These are phyloP conservation scores for Flabesymbios commensalis DNA, from an alignment of 2,888 invertebrate genomes.

Conservation along the genomic window DNA sequence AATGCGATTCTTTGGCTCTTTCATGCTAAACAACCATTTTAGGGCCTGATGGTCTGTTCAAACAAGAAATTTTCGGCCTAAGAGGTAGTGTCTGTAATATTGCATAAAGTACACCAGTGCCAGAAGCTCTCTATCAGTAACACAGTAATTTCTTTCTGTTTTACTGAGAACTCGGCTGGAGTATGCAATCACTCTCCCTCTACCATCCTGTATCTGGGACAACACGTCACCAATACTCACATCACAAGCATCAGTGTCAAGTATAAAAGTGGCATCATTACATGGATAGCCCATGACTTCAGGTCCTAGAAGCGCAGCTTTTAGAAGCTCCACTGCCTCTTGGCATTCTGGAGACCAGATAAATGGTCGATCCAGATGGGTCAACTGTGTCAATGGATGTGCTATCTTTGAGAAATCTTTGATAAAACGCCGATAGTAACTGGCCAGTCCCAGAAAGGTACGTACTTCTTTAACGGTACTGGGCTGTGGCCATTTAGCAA, in stretches of 20 bases:
- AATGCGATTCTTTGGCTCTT: conserved; percentile 8
- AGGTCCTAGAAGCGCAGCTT: conserved; percentile 6
- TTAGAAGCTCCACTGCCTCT: conserved; percentile 17
- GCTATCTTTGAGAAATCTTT: conserved; percentile 19
- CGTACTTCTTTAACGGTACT: conserved; percentile 17
- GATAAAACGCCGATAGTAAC: conserved; percentile 26
- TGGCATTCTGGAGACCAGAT: not conserved
- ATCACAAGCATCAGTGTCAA: conserved; percentile 25
- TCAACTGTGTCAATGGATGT: conserved; percentile 16
- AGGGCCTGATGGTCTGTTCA: conserved; percentile 17
- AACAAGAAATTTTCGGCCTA: conserved; percentile 14
- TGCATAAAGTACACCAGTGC: conserved; percentile 15
- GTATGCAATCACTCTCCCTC: conserved; percentile 23
- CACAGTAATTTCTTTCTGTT: conserved; percentile 16
- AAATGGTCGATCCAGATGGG: conserved; percentile 1
- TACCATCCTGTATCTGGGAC: conserved; percentile 17
- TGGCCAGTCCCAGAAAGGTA: conserved; percentile 28
- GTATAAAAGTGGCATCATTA: conserved; percentile 11
- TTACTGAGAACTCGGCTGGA: conserved; percentile 8
- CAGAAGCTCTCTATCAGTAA: conserved; percentile 18
- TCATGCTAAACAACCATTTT: conserved; percentile 14
- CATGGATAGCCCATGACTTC: conserved; percentile 20
- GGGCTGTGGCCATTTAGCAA: not conserved
- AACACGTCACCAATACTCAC: conserved; percentile 24
- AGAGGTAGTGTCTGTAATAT: conserved; percentile 17